These are phyloP conservation scores for Raphicerus campestris DNA, from an alignment of 2,113 vertebrate species.

Conservation along the genomic window DNA sequence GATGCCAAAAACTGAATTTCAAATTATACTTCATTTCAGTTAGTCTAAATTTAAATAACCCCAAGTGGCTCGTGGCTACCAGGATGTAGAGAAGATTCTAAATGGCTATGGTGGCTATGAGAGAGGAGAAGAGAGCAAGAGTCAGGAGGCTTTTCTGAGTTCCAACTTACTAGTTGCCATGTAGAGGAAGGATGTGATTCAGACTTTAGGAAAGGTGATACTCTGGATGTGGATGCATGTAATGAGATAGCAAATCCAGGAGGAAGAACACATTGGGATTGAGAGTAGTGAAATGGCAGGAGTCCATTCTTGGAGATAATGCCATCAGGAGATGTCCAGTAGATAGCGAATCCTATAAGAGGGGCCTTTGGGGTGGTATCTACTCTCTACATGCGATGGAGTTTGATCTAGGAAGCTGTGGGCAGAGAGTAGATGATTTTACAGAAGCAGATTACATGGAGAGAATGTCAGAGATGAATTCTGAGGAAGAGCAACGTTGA, in stretches of 20 bases:
- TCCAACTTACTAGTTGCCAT: too few species aligned
- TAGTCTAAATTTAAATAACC: neutral
- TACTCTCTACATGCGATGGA: accelerated
- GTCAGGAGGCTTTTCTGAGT: neutral
- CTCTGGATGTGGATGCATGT: neutral
- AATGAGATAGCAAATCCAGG: neutral
- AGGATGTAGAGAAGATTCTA: neutral
- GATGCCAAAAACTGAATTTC: neutral
- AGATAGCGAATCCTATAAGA: accelerated
- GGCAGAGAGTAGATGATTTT: neutral
- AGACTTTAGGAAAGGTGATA: neutral
- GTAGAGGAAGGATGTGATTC: neutral
- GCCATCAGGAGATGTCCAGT: neutral
- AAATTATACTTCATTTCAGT: neutral
- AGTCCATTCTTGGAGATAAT: neutral
- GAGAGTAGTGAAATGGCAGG: neutral
- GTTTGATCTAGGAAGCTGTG: neutral
- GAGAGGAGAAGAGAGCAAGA: neutral
- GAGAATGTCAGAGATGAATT: neutral
- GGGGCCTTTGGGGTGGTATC: too few species aligned
- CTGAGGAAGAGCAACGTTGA: neutral
- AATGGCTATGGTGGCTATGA: accelerated
- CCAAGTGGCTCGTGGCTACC: neutral
- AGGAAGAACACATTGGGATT: neutral
- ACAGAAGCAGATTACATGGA: neutral